phyloP scores from a whole-genome alignment of 2,113 vertebrate genomes.

The Pseudorhombus dupliciocellatus region DNA sequence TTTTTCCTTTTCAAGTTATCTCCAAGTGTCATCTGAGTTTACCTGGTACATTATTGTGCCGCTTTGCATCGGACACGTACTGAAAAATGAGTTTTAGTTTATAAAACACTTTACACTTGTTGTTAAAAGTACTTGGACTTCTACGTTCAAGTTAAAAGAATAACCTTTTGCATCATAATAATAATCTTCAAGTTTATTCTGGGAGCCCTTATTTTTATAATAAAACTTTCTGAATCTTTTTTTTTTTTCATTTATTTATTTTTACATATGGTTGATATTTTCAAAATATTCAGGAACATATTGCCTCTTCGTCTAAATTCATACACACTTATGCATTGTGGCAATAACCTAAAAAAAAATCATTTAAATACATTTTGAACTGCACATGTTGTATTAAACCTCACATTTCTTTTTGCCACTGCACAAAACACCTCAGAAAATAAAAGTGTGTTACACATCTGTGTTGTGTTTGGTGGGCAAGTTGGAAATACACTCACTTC shows the following conservation, averaged over 20 bases:
- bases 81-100: no score
- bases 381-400: background rate
- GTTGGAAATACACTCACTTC: slow-evolving; percentile 4
- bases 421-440: background rate
- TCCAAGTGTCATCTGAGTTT: background rate
- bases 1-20: slow-evolving; percentile 6
- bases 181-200: background rate
- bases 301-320: no score
- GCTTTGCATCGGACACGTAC: background rate
- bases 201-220: background rate
- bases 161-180: background rate
- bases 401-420: slow-evolving; percentile 1
- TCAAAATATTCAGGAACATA: background rate
- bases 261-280: background rate
- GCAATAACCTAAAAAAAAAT: background rate
- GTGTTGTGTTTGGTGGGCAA: slow-evolving; percentile 6
- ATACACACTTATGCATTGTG: background rate
- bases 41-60: background rate
- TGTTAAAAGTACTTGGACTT: background rate
- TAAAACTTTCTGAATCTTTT: background rate
- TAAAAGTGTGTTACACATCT: background rate
- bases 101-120: no score
- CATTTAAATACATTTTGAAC: no score
- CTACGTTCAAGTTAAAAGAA: background rate
- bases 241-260: background rate